Evolutionary conservation across 2,797 vertebrate species (phyloP).

Genomic region (Moxostoma hubbsi): DNA sequence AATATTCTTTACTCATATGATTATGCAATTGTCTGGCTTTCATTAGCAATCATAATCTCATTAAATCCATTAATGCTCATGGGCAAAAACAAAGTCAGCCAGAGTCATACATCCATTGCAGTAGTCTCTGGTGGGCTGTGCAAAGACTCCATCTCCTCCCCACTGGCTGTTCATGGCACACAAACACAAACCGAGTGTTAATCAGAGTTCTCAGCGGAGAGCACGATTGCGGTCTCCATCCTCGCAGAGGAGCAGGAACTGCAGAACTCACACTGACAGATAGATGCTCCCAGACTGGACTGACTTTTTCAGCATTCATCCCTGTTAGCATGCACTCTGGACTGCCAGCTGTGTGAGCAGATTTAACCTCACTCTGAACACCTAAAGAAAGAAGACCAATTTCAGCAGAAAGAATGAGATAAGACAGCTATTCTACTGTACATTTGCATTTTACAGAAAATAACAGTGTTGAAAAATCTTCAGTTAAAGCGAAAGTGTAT

Average conservation of each 20-base stretch:
- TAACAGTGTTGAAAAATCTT: not conserved
- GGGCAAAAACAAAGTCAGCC: conserved; percentile 14
- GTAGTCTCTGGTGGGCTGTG: conserved; percentile 5
- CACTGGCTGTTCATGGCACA: not conserved
- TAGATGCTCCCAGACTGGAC: not conserved
- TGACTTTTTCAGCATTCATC: conserved; percentile 6
- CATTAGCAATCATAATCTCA: conserved; percentile 9
- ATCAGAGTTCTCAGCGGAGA: conserved; percentile 17
- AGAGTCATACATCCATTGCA: not conserved
- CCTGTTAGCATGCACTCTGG: conserved; percentile 5
- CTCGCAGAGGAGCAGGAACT: not conserved
- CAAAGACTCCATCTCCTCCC: not conserved
- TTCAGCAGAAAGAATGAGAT: not conserved
- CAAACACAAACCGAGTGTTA: conserved; percentile 3
- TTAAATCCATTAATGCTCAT: conserved; percentile 6
- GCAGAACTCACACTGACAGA: not conserved
- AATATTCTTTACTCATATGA: too few relatives aligned
- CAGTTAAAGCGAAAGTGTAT: too few relatives aligned
- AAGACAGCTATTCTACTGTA: too few relatives aligned
- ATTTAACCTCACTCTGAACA: not conserved
- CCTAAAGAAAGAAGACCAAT: not conserved
- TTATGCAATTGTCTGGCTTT: not conserved
- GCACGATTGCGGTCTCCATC: not conserved
- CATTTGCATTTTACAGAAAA: not conserved
- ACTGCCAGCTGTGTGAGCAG: not conserved